phyloP scores from a whole-genome alignment of 2,113 vertebrate species.

The Tenrec ecaudatus region DNA sequence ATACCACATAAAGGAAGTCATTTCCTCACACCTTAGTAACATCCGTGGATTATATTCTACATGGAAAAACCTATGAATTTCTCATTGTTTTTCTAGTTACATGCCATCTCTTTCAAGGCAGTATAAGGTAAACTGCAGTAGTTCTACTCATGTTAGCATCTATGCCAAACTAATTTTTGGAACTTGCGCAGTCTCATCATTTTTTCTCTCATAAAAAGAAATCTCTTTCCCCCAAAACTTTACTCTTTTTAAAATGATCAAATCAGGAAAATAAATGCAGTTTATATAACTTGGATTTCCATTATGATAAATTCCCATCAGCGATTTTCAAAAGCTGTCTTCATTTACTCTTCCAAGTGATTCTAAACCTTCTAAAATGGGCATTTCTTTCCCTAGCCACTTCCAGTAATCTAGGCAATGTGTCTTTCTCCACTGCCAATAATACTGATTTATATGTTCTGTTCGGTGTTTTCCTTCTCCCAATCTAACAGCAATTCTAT shows the following conservation, averaged over 20 bases:
- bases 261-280: conserved; percentile 71
- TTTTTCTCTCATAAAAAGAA: conserved; percentile 68
- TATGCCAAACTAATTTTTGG: conserved; percentile 41
- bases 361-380: conserved; percentile 79
- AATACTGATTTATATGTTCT: conserved; percentile 73
- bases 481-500: conserved; percentile 68
- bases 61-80: neutral
- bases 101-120: neutral
- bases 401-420: conserved; percentile 67
- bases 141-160: conserved; percentile 46
- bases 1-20: neutral
- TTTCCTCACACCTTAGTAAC: neutral
- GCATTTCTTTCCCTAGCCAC: conserved; percentile 79
- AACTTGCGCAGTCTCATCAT: conserved; percentile 69
- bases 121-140: neutral
- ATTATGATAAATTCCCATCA: conserved; percentile 79
- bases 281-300: conserved; percentile 70
- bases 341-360: conserved; percentile 81
- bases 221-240: conserved; percentile 46
- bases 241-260: conserved; percentile 64
- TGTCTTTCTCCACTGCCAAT: conserved; percentile 78
- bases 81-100: neutral
- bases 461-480: conserved; percentile 67
- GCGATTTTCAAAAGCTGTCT: conserved; percentile 80
- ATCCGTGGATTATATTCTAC: neutral